Conservation (phyloP, 2,113 vertebrate genomes). For the Otus sunia region DNA sequence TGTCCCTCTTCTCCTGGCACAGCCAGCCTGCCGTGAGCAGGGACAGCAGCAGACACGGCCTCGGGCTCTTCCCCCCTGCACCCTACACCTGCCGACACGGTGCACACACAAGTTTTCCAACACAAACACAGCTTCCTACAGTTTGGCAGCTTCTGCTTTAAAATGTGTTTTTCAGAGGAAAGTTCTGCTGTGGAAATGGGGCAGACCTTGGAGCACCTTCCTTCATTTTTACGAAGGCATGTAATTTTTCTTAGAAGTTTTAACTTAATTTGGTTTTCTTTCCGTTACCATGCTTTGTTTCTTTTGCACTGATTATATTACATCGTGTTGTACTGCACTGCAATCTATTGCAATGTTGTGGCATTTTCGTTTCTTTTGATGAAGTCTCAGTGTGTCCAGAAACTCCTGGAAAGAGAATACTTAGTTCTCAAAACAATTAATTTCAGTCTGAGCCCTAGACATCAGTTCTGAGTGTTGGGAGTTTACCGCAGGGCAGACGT, state of each 20-base stretch:
- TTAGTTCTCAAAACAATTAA: background rate
- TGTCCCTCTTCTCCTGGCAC: background rate
- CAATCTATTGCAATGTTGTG: background rate
- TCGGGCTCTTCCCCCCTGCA: too few relatives aligned
- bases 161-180: background rate
- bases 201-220: background rate
- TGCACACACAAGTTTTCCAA: background rate
- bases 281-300: background rate
- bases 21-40: background rate
- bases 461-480: background rate
- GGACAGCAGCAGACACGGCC: fast-evolving
- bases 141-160: background rate
- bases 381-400: background rate
- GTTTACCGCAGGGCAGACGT: background rate
- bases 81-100: background rate
- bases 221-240: background rate
- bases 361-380: background rate
- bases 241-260: background rate
- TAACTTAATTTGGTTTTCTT: background rate
- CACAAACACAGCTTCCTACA: background rate
- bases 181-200: background rate
- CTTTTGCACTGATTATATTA: background rate
- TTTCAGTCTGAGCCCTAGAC: background rate
- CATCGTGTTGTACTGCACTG: background rate
- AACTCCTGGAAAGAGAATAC: background rate